Evolutionary conservation across 1,140 invertebrate genomes (phyloP).

Genomic region (Mylabris phalerata): DNA sequence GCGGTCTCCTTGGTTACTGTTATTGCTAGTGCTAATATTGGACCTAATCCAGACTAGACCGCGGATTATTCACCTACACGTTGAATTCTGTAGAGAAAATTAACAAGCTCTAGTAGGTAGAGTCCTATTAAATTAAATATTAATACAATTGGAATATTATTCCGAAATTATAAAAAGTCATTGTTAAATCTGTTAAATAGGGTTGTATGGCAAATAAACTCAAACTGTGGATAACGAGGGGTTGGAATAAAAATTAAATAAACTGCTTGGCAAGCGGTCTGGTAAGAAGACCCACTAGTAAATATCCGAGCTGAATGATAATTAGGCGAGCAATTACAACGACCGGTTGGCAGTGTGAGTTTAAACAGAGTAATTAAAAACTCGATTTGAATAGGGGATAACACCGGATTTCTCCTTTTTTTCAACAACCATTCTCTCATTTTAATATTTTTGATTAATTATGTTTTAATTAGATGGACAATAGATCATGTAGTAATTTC

Average conservation of each 20-base stretch:
- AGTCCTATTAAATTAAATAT: no score
- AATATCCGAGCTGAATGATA: conserved; percentile 22
- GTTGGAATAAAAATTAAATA: conserved; percentile 13
- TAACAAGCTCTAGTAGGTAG: background rate
- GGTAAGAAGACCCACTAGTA: conserved; percentile 1
- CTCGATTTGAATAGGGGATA: conserved; percentile 20
- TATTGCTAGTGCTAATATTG: conserved; percentile 20
- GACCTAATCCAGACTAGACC: conserved; percentile 17
- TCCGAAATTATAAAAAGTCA: no score
- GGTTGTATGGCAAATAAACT: conserved; percentile 5
- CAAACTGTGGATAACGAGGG: conserved; percentile 5
- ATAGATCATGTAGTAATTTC: no score
- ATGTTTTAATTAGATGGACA: no score
- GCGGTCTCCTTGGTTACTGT: conserved; percentile 18
- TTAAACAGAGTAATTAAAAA: conserved; percentile 30
- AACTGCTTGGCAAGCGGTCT: conserved; percentile 13
- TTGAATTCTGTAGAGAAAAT: conserved; percentile 6
- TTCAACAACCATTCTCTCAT: no score
- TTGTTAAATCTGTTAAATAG: no score
- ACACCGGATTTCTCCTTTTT: no score
- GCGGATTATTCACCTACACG: conserved; percentile 15
- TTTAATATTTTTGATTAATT: no score
- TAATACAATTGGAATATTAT: no score
- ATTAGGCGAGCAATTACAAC: conserved; percentile 29
- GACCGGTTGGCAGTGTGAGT: conserved; percentile 20